A percentile compares a stretch with the other conserved stretches of the same genome.
These are phyloP conservation scores for Ciconia stormi DNA, from an alignment of 2,113 vertebrate genomes.

Conservation along the genomic window DNA sequence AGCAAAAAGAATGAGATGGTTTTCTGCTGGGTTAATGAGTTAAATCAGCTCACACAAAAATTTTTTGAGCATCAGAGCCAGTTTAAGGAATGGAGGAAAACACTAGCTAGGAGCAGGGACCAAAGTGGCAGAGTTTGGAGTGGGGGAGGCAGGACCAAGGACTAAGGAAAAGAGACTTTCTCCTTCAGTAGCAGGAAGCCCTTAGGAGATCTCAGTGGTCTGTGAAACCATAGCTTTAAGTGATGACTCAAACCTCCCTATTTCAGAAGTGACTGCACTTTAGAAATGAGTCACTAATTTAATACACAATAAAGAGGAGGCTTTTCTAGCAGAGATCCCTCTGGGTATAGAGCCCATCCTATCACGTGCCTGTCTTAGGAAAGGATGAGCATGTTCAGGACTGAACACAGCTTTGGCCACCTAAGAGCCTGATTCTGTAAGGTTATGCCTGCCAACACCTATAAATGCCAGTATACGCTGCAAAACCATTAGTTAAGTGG, in stretches of 20 bases:
- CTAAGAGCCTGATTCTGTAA: not conserved
- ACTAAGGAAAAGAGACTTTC: not conserved
- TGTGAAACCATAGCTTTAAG: not conserved
- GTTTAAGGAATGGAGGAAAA: not conserved
- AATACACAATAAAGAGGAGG: not conserved
- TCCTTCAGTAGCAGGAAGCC: not conserved
- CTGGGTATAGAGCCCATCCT: not conserved
- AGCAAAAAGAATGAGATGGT: not conserved
- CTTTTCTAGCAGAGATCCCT: not conserved
- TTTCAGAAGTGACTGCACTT: not conserved
- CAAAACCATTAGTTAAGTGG: not conserved
- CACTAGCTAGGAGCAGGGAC: not conserved
- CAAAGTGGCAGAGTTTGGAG: not conserved
- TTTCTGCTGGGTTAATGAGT: not conserved
- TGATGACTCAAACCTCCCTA: not conserved
- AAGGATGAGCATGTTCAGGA: not conserved
- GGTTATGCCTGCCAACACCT: not conserved
- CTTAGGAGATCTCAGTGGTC: not conserved
- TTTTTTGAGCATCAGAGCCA: not conserved
- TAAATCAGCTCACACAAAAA: not conserved
- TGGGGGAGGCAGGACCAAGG: not conserved
- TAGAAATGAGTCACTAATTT: not conserved
- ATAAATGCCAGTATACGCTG: not conserved
- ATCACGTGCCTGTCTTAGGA: not conserved
- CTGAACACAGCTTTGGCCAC: not conserved